Percentiles rank a stretch among this genome's conserved stretches.
Conservation (phyloP, 1,140 invertebrate genomes). For the Diorhabda carinulata region DNA sequence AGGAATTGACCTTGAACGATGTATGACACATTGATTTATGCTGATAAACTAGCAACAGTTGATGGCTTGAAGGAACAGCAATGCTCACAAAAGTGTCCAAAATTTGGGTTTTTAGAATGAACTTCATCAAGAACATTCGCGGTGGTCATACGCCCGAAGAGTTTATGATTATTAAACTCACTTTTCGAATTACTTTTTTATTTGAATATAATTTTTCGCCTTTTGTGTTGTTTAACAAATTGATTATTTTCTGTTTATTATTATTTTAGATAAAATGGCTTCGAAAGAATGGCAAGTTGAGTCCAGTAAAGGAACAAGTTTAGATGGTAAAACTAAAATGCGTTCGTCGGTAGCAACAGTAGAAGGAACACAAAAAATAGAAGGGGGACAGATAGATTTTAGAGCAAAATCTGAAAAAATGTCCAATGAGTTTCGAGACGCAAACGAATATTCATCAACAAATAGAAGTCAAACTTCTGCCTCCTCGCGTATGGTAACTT, state of each 20-base stretch:
- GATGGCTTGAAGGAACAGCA: too few relatives aligned
- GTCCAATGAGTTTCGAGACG: slow-evolving; percentile 55
- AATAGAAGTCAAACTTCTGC: slow-evolving; percentile 52
- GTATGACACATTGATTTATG: too few relatives aligned
- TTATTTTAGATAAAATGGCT: not conserved
- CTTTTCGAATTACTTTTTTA: too few relatives aligned
- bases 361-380: slow-evolving; percentile 55
- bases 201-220: not conserved
- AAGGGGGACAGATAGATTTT: slow-evolving; percentile 57
- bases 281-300: slow-evolving; percentile 50
- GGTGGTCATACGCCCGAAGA: too few relatives aligned
- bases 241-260: too few relatives aligned
- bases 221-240: slow-evolving; percentile 33
- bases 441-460: slow-evolving; percentile 52
- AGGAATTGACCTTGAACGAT: too few relatives aligned
- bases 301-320: slow-evolving; percentile 47
- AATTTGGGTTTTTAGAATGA: too few relatives aligned
- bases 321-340: slow-evolving; percentile 49
- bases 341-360: slow-evolving; percentile 44
- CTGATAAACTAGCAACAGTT: too few relatives aligned
- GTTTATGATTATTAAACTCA: too few relatives aligned
- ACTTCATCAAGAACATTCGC: too few relatives aligned
- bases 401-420: slow-evolving; percentile 57
- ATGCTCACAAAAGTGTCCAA: too few relatives aligned
- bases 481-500: slow-evolving; percentile 48